phyloP scores from a whole-genome alignment of 2,888 invertebrate species.

The Aphidoletes aphidimyza region DNA sequence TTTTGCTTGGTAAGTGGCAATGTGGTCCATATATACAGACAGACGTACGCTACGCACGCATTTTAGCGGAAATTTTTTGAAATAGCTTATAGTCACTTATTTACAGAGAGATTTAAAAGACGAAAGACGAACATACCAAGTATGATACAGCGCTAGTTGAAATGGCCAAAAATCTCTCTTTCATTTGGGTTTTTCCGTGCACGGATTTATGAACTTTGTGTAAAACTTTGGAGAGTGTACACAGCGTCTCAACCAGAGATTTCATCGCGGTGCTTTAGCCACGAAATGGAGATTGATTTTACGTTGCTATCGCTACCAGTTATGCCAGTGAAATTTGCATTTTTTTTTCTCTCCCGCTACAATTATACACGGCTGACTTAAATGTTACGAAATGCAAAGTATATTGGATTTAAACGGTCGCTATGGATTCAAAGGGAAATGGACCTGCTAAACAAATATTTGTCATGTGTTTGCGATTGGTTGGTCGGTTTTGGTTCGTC shows the following conservation, averaged over 20 bases:
- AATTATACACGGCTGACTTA: not conserved
- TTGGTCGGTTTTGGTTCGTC: too few species aligned
- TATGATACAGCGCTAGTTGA: not conserved
- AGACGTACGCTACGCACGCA: not conserved
- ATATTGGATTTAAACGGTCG: too few species aligned
- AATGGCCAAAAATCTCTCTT: slow-evolving; percentile 23
- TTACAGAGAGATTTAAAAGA: not conserved
- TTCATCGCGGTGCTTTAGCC: not conserved
- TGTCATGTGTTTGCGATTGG: too few species aligned
- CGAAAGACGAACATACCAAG: not conserved
- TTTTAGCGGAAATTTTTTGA: not conserved
- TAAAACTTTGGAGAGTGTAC: not conserved
- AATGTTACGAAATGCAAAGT: not conserved
- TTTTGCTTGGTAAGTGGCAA: not conserved
- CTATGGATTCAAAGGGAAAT: too few species aligned
- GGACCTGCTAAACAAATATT: slow-evolving; percentile 36
- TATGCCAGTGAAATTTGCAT: not conserved
- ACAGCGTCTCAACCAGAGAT: not conserved
- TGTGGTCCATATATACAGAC: not conserved
- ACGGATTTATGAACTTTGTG: slow-evolving; percentile 24
- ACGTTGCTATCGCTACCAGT: not conserved
- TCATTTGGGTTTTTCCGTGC: not conserved
- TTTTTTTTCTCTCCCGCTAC: not conserved
- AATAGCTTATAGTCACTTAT: not conserved
- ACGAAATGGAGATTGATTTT: not conserved